These are phyloP conservation scores for Smithornis capensis DNA, from an alignment of 2,113 vertebrate species.

Conservation along the genomic window DNA sequence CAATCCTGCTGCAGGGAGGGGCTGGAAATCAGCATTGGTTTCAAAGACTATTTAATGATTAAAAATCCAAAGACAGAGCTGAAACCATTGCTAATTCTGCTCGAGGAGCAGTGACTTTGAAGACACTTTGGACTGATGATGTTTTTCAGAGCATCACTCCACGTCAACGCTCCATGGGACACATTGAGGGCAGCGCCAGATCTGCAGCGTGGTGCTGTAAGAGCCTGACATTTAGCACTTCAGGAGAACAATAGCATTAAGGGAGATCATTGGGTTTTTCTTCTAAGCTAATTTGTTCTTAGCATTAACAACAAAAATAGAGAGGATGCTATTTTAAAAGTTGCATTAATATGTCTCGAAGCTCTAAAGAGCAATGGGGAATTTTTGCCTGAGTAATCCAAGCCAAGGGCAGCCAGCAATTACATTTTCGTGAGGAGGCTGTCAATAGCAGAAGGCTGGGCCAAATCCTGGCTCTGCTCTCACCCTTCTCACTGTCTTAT, in stretches of 20 bases:
- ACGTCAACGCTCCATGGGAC: neutral
- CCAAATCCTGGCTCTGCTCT: neutral
- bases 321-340: slow-evolving; percentile 50
- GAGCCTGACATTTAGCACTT: slow-evolving; percentile 34
- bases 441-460: slow-evolving; percentile 18
- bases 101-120: slow-evolving; percentile 10
- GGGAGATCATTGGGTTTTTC: neutral
- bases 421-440: neutral
- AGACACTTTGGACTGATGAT: neutral
- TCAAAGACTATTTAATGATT: neutral
- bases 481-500: neutral
- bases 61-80: neutral
- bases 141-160: neutral
- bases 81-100: neutral
- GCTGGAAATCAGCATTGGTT: neutral
- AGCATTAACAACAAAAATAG: slow-evolving; percentile 44
- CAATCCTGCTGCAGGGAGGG: neutral
- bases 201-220: neutral
- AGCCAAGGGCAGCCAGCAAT: slow-evolving; percentile 49
- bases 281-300: slow-evolving; percentile 15
- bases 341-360: slow-evolving; percentile 1
- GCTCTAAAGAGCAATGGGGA: neutral
- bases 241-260: slow-evolving; percentile 32
- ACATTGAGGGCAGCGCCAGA: slow-evolving; percentile 4
- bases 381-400: slow-evolving; percentile 10